A percentile compares a stretch with the other conserved stretches of the same genome.
Conservation (phyloP, 2,888 invertebrate species). For the Gymnoscelis rufifasciata region DNA sequence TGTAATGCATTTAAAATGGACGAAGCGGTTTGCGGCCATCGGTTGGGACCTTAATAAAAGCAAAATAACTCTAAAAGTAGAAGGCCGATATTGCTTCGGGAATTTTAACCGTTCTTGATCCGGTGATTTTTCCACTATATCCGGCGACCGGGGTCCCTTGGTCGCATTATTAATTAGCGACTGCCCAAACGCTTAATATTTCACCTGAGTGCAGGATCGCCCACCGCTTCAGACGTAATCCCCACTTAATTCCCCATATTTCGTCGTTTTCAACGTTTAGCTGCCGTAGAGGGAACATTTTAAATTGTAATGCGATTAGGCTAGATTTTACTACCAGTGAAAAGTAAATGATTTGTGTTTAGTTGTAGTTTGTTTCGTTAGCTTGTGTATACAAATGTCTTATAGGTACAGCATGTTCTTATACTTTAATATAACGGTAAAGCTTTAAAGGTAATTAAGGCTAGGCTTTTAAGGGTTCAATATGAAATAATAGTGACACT, state of each 20-base stretch:
- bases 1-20: constrained; percentile 35
- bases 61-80: constrained; percentile 45
- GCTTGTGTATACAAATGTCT: too few species aligned
- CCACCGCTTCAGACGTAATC: constrained; percentile 60
- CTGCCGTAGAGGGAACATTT: constrained; percentile 46
- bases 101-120: constrained; percentile 60
- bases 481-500: too few species aligned
- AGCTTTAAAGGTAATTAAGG: too few species aligned
- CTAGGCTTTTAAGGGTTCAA: too few species aligned
- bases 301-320: constrained; percentile 47
- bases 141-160: constrained; percentile 44
- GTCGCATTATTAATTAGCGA: constrained; percentile 72
- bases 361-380: background rate
- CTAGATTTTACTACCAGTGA: constrained; percentile 16
- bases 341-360: background rate
- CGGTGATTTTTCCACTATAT: constrained; percentile 72
- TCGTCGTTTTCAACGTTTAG: constrained; percentile 55
- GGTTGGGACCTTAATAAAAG: constrained; percentile 41
- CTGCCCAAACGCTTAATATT: constrained; percentile 69
- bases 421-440: too few species aligned
- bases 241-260: constrained; percentile 66
- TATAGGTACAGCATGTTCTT: too few species aligned
- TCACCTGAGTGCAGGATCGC: constrained; percentile 64
- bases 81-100: constrained; percentile 51
- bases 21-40: constrained; percentile 35